Evolutionary conservation across 2,113 vertebrate genomes (phyloP), one percentile per base, ranked within the genome.

Genomic region (Eleginops maclovinus): DNA sequence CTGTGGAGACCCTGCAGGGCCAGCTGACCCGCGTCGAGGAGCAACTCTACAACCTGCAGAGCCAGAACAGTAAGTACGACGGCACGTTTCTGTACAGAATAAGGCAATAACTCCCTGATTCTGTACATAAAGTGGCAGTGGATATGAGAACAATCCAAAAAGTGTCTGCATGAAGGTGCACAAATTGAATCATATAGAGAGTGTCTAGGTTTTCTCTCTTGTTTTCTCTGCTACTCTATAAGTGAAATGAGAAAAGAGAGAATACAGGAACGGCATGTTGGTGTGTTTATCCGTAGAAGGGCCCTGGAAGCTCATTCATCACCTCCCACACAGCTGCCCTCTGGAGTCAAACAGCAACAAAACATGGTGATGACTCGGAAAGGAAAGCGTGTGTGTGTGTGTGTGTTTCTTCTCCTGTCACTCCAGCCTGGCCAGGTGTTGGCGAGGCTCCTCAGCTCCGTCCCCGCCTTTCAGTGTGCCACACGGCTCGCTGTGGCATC

Each of bases 1-100:
- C 97, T 0, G 91, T 98, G 67, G 98, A 99, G 88, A 98, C 95
- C 0, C 92, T 99, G 81, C 98, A 98, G 86, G 93, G 96, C 61
- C 97, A 99, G 46, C 93, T 99, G 56, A 93, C 93, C 60, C 94
- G 95, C 24, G 93, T 98, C 61, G 97, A 99, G 93, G 80, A 94
- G 46, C 97, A 99, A 49, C 95, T 98, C 19, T 98, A 97, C 88
- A 95, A 95, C 78, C 91, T 96, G 64, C 97, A 96, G 93, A 98
- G 79, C 73, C 87, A 85, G 76, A 95, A 91, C 94, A 96, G 98
- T 99, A 95, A 93, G 93, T 44, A 43, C 11, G 0, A 22, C 44
- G 44, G n/a, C 17, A 11, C n/a, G 63, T 17, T 11, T 21, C 19
- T 17, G 13, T 55, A 41, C 4, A 22, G 26, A 47, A 51, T 4